Base-by-base conservation (phyloP, 2,797 vertebrate genomes). In the Sciurus carolinensis region DNA sequence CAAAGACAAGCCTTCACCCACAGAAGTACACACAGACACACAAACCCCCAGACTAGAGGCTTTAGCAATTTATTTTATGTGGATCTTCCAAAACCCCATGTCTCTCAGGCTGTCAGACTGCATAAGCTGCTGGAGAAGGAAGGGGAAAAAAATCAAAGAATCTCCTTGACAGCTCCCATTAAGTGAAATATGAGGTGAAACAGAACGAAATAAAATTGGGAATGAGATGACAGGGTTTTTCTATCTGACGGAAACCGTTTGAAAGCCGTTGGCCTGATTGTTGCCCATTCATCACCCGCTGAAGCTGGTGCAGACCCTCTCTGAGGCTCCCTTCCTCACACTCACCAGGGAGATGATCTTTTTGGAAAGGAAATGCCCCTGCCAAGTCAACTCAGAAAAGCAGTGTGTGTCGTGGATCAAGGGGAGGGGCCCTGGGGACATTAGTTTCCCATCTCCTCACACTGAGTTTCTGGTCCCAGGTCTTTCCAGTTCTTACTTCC, bases 101-200 rank as follows among this genome's bases (percentile, higher is more conserved):
- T 93, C 96, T 90, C 36, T 30, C 12, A 52, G 96, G 94, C 95
- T 98, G 97, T 97, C 97, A 98, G 92, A 13, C 92, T 44, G 39
- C 0, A 92, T 80, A 88, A 97, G 83, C 89, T 24, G 0, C 73
- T 0, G n/a, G 71, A 0, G 90, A 64, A 80, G 28, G 39, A 64
- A 59, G 84, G 30, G 24, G 15, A 15, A 33, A 22, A 10, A 44
- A 76, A 72, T 79, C 85, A 42, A 24, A 96, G 95, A 54, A 15
- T 72, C 93, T 86, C 94, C 76, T 26, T 98, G 98, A 98, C 98
- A 98, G 98, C 91, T 97, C 95, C 42, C 15, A 44, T 97, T 96
- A 86, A 42, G 33, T 96, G 98, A 97, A 97, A 97, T 87, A 96
- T 30, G 97, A 98, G 87, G 97, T 44, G 88, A 98, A 98, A 96